Conservation (phyloP, 2,888 invertebrate species). For the Aporophyla nigra region DNA sequence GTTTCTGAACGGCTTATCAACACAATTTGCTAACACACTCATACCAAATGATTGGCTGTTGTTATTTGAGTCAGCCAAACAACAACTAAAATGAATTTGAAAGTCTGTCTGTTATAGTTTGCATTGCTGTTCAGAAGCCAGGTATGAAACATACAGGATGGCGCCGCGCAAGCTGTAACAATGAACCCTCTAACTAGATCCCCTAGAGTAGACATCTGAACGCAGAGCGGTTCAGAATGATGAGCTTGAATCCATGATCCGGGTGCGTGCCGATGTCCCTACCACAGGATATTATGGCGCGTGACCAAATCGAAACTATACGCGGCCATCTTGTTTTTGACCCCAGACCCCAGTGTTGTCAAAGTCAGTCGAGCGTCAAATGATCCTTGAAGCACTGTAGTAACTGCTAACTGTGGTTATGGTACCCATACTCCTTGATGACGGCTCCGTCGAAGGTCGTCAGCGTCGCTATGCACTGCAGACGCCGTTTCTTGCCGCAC, state of each 20-base stretch:
- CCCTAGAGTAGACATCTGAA: no score
- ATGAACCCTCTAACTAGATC: no score
- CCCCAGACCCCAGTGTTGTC: no score
- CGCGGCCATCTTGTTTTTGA: no score
- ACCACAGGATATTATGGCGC: no score
- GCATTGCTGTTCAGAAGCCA: neutral
- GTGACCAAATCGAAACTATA: neutral
- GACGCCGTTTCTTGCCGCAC: slow-evolving; percentile 80
- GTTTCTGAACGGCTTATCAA: neutral
- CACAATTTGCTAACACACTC: neutral
- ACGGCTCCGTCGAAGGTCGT: slow-evolving; percentile 77
- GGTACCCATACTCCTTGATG: slow-evolving; percentile 78
- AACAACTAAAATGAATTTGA: neutral
- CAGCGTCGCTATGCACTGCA: slow-evolving; percentile 79
- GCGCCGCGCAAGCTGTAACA: no score
- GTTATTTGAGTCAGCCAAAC: neutral
- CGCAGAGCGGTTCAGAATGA: no score
- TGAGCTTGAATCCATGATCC: no score
- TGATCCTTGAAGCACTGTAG: neutral
- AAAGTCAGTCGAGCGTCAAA: neutral
- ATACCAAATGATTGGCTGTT: neutral
- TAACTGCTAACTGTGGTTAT: slow-evolving; percentile 79
- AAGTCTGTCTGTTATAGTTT: neutral
- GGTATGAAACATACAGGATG: no score
- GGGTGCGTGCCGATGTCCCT: no score